Evolutionary conservation across 2,113 vertebrate species (phyloP).

Genomic region (Xenus cinereus): DNA sequence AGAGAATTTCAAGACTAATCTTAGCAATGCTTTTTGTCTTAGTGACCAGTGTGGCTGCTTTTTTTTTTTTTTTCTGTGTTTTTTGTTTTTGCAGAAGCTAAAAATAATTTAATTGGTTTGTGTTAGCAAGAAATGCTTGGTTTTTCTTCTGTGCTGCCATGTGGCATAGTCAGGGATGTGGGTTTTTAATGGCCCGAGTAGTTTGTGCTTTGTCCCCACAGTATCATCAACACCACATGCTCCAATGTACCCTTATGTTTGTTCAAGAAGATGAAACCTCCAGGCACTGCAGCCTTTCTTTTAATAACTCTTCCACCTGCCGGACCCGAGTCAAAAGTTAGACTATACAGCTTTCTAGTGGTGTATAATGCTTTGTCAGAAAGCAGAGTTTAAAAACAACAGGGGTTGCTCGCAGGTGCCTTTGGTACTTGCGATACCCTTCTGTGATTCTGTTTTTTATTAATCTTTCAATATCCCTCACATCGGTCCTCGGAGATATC

Average conservation of each 20-base stretch:
- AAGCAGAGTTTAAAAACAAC: background rate
- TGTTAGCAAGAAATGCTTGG: conserved; percentile 60
- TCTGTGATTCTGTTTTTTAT: background rate
- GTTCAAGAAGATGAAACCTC: conserved; percentile 48
- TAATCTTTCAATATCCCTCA: background rate
- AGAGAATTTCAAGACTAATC: conserved; percentile 71
- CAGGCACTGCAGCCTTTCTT: conserved; percentile 32
- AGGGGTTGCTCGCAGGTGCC: background rate
- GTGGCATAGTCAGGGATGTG: conserved; percentile 65
- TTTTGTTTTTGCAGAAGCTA: conserved; percentile 44
- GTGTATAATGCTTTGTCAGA: background rate
- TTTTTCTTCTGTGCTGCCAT: conserved; percentile 57
- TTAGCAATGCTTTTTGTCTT: conserved; percentile 73
- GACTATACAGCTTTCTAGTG: conserved; percentile 6
- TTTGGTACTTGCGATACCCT: background rate
- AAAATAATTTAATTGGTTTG: conserved; percentile 66
- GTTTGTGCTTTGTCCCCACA: conserved; percentile 62
- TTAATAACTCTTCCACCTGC: conserved; percentile 65
- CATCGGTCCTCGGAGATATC: background rate
- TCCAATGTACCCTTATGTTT: conserved; percentile 53
- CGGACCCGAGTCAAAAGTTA: background rate
- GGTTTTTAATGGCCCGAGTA: conserved; percentile 59
- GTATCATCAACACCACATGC: conserved; percentile 54
- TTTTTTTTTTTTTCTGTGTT: conserved; percentile 2
- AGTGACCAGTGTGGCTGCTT: conserved; percentile 60